phyloP scores from a whole-genome alignment of 2,113 vertebrate species.

The Oreamnos americanus region DNA sequence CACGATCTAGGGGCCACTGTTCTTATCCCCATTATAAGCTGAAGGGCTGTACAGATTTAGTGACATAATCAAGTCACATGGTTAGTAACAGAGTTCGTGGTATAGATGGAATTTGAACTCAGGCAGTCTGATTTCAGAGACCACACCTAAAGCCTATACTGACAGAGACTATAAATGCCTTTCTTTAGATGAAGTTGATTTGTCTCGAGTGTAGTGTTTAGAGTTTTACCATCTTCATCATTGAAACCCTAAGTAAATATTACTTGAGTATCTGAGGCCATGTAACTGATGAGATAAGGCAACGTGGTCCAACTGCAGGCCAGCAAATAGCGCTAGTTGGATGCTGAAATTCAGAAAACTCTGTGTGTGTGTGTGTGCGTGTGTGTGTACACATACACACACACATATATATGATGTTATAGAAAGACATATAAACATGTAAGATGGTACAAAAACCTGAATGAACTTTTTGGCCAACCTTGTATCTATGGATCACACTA shows the following conservation, averaged over 20 bases:
- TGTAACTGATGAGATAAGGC: not conserved
- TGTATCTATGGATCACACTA: not conserved
- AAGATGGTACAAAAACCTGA: not conserved
- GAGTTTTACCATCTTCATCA: not conserved
- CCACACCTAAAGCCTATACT: too few species aligned
- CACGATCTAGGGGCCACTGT: accelerated
- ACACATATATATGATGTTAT: not conserved
- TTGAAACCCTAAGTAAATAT: not conserved
- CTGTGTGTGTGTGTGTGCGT: accelerated
- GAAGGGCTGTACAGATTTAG: not conserved
- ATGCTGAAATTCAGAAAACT: not conserved
- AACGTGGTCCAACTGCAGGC: not conserved
- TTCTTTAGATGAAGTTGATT: not conserved
- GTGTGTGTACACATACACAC: accelerated
- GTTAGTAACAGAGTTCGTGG: not conserved
- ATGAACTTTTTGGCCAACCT: not conserved
- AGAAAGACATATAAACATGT: not conserved
- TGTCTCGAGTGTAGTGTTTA: not conserved
- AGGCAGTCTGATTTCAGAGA: not conserved
- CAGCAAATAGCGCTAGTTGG: not conserved
- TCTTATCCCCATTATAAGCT: not conserved
- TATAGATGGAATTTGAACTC: not conserved
- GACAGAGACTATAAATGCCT: too few species aligned
- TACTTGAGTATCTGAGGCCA: not conserved
- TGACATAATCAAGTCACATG: not conserved